Evolutionary conservation across 1,140 invertebrate genomes (phyloP).

Genomic region (Procambarus virginalis): DNA sequence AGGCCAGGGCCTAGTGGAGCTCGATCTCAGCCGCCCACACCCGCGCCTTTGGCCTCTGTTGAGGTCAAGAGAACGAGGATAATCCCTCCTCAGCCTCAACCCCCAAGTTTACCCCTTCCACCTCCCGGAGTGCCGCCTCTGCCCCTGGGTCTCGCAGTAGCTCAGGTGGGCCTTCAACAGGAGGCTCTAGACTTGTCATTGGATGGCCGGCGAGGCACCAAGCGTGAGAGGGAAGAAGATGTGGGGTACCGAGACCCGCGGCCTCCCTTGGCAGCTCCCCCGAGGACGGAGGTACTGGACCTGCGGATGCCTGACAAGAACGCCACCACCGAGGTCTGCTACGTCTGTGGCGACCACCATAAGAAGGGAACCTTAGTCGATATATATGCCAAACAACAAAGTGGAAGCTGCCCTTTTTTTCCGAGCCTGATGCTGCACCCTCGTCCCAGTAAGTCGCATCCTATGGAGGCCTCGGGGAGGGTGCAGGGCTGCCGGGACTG

Average conservation of each 20-base stretch:
- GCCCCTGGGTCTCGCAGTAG: slow-evolving; percentile 46
- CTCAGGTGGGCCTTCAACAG: slow-evolving; percentile 79
- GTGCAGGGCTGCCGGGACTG: slow-evolving; percentile 88
- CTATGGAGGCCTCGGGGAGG: slow-evolving; percentile 83
- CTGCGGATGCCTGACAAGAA: slow-evolving; percentile 93
- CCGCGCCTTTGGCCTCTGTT: slow-evolving; percentile 23
- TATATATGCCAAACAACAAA: slow-evolving; percentile 76
- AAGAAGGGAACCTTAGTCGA: slow-evolving; percentile 83
- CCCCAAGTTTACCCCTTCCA: slow-evolving; percentile 49
- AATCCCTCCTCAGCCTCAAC: slow-evolving; percentile 46
- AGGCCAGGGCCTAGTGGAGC: slow-evolving; percentile 11
- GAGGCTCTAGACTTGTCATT: slow-evolving; percentile 66
- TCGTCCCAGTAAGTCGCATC: slow-evolving; percentile 85
- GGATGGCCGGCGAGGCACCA: slow-evolving; percentile 59
- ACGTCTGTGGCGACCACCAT: slow-evolving; percentile 90
- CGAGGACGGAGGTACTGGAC: slow-evolving; percentile 82
- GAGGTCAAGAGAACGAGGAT: slow-evolving; percentile 40
- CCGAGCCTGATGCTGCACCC: slow-evolving; percentile 88
- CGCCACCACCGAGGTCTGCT: slow-evolving; percentile 87
- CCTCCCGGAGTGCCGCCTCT: slow-evolving; percentile 59
- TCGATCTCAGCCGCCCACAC: slow-evolving; percentile 10
- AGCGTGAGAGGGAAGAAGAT: slow-evolving; percentile 62
- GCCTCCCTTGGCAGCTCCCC: slow-evolving; percentile 71
- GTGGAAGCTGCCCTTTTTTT: slow-evolving; percentile 83
- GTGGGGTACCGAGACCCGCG: not conserved